Percentiles rank a stretch among this genome's conserved stretches.
These are phyloP conservation scores for Calonectris borealis DNA, from an alignment of 2,113 vertebrate species.

Conservation along the genomic window DNA sequence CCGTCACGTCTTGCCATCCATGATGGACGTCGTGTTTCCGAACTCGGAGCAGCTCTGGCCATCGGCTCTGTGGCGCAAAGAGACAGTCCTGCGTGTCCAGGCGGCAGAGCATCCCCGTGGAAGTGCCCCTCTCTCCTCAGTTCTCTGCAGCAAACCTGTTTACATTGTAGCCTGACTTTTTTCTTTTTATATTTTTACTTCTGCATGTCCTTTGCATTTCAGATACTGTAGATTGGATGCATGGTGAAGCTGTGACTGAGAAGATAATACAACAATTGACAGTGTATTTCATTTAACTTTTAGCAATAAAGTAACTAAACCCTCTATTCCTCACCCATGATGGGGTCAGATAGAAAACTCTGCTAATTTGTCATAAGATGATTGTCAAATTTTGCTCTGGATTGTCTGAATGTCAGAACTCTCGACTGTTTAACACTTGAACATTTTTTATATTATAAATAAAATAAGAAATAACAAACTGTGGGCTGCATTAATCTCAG, in stretches of 20 bases:
- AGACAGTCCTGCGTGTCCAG: constrained; percentile 30
- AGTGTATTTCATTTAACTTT: constrained; percentile 94
- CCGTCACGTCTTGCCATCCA: not conserved
- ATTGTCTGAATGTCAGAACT: constrained; percentile 80
- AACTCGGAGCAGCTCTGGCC: not conserved
- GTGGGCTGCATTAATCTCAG: constrained; percentile 67
- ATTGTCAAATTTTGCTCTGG: constrained; percentile 85
- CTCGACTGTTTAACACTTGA: constrained; percentile 86
- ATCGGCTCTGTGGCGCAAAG: constrained; percentile 4
- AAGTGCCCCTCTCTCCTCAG: constrained; percentile 61
- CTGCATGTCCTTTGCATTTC: constrained; percentile 98
- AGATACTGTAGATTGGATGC: constrained; percentile 95
- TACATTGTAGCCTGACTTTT: constrained; percentile 75
- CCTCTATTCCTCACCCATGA: constrained; percentile 73
- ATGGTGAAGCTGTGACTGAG: constrained; percentile 97
- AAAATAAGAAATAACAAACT: constrained; percentile 76
- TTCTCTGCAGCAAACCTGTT: constrained; percentile 76
- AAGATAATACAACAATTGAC: constrained; percentile 87
- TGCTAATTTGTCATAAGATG: constrained; percentile 91
- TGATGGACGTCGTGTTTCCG: not conserved
- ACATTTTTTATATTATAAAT: constrained; percentile 86
- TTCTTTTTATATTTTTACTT: constrained; percentile 82
- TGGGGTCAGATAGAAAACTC: constrained; percentile 89
- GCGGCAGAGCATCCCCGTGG: constrained; percentile 6
- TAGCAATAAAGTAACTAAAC: constrained; percentile 92